Evolutionary conservation across 2,888 invertebrate species (phyloP).

Genomic region (Chloromyia formosa): DNA sequence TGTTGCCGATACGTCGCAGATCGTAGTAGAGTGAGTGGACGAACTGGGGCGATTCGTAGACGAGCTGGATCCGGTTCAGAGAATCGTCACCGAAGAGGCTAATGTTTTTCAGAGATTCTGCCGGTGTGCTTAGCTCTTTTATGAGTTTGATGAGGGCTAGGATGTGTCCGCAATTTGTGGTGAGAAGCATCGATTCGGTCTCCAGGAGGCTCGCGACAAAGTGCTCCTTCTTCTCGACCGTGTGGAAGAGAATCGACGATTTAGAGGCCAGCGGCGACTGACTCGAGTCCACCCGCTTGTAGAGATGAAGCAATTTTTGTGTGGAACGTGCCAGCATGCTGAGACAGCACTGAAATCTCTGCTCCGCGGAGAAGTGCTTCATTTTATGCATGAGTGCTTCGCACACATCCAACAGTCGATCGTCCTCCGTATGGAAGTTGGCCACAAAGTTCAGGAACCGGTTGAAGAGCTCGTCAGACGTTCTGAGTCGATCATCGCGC

Average conservation of each 20-base stretch:
- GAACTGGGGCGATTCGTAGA: not conserved
- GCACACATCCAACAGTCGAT: conserved; percentile 11
- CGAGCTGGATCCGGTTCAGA: not conserved
- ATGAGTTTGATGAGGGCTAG: conserved; percentile 34
- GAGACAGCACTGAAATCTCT: conserved; percentile 10
- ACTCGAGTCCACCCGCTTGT: conserved; percentile 8
- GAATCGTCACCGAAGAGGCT: not conserved
- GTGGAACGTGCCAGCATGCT: conserved; percentile 32
- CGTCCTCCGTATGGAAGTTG: conserved; percentile 39
- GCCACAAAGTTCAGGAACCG: conserved; percentile 41
- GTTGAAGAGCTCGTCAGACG: not conserved
- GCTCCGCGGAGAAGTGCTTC: not conserved
- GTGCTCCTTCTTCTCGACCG: conserved; percentile 36
- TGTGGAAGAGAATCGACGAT: conserved; percentile 19
- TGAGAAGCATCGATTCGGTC: not conserved
- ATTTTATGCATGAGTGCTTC: conserved; percentile 10
- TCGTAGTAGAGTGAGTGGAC: conserved; percentile 37
- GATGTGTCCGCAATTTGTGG: conserved; percentile 5
- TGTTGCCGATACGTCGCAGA: conserved; percentile 32
- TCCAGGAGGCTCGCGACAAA: not conserved
- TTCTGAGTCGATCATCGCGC: not conserved
- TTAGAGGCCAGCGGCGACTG: conserved; percentile 22
- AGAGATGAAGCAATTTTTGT: conserved; percentile 20
- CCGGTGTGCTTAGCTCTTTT: conserved; percentile 17
- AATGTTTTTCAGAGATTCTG: conserved; percentile 14